phyloP scores from a whole-genome alignment of 2,888 invertebrate species.

The Agriopis aurantiaria region DNA sequence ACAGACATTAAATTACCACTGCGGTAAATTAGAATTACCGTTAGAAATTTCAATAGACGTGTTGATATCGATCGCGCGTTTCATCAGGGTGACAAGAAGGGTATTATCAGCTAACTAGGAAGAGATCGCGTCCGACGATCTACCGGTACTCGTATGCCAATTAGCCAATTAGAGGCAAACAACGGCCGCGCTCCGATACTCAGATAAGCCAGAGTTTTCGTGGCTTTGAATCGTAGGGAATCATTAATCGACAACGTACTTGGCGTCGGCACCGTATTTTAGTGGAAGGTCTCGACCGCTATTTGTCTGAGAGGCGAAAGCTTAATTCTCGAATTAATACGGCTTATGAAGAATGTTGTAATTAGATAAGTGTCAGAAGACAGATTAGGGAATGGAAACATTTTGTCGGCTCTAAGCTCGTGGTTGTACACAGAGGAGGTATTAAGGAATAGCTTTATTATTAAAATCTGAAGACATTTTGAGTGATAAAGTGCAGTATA shows the following conservation, averaged over 20 bases:
- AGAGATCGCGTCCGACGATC: constrained; percentile 79
- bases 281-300: constrained; percentile 55
- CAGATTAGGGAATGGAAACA: constrained; percentile 64
- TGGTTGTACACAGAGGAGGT: constrained; percentile 28
- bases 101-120: constrained; percentile 78
- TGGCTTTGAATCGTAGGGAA: constrained; percentile 44
- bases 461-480: not conserved
- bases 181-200: constrained; percentile 54
- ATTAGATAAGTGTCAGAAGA: constrained; percentile 67
- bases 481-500: not conserved
- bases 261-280: constrained; percentile 36
- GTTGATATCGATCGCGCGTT: constrained; percentile 77
- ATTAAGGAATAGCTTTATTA: constrained; percentile 2
- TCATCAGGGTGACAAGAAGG: constrained; percentile 75
- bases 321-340: constrained; percentile 63
- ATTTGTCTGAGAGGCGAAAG: constrained; percentile 46
- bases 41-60: constrained; percentile 76
- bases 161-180: constrained; percentile 85
- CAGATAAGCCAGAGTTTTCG: constrained; percentile 53
- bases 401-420: constrained; percentile 59
- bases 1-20: constrained; percentile 55
- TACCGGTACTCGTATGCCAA: constrained; percentile 81
- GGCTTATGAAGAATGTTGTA: constrained; percentile 61
- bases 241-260: constrained; percentile 48
- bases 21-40: constrained; percentile 67